Evolutionary conservation across 1,140 invertebrate genomes (phyloP).

Genomic region (Matsumurasca onukii): DNA sequence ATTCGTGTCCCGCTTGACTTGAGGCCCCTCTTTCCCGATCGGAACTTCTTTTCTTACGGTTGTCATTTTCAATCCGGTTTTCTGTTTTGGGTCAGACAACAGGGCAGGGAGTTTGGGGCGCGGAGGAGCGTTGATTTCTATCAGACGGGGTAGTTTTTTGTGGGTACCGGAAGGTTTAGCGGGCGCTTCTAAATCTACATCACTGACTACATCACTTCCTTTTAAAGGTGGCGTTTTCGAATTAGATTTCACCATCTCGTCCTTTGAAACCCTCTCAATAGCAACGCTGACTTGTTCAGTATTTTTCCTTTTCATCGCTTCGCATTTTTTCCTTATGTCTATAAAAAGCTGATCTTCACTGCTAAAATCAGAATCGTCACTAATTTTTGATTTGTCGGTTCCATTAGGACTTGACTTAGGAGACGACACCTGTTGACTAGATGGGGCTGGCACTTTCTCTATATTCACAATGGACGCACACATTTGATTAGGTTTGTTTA

Average conservation of each 20-base stretch:
- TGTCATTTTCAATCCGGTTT: slow-evolving; percentile 32
- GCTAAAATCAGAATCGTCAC: background rate
- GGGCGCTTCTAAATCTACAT: background rate
- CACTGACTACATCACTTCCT: background rate
- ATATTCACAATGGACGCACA: slow-evolving; percentile 28
- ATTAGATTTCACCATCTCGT: background rate
- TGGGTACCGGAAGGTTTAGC: slow-evolving; percentile 16
- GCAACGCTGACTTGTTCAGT: background rate
- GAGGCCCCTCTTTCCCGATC: slow-evolving; percentile 29
- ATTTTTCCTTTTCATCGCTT: slow-evolving; percentile 17
- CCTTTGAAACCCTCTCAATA: slow-evolving; percentile 8
- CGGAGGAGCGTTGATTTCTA: slow-evolving; percentile 31
- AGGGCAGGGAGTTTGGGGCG: slow-evolving; percentile 5
- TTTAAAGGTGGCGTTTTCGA: background rate
- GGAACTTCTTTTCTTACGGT: slow-evolving; percentile 33
- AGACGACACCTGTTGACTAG: background rate
- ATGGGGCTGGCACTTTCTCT: slow-evolving; percentile 24
- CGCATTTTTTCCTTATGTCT: slow-evolving; percentile 23
- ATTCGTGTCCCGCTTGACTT: slow-evolving; percentile 21
- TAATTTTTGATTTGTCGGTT: background rate
- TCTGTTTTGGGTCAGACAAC: slow-evolving; percentile 18
- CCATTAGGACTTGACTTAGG: background rate
- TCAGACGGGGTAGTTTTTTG: slow-evolving; percentile 29
- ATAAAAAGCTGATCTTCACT: slow-evolving; percentile 16
- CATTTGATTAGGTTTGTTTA: slow-evolving; percentile 28